A percentile compares a stretch with the other conserved stretches of the same genome.
Evolutionary conservation across 2,888 invertebrate species (phyloP).

Genomic region (Lasioglossum figueresi): DNA sequence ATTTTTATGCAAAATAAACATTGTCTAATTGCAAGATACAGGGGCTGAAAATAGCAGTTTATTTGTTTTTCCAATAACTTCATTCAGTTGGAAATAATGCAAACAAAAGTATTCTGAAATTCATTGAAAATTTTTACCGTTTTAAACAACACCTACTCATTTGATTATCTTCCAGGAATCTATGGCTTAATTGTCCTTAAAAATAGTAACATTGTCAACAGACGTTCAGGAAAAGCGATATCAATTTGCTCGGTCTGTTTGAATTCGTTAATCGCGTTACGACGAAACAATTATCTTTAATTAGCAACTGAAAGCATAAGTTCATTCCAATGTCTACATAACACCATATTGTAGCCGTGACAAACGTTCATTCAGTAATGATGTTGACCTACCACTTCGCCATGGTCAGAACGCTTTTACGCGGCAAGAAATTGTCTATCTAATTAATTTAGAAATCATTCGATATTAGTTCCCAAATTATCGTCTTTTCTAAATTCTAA

Average conservation of each 20-base stretch:
- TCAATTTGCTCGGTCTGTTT: background rate
- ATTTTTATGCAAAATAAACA: background rate
- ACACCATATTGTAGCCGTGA: constrained; percentile 2
- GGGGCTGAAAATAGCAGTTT: background rate
- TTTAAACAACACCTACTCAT: background rate
- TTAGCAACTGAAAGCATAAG: constrained; percentile 11
- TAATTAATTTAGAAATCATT: background rate
- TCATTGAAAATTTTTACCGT: background rate
- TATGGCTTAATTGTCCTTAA: background rate
- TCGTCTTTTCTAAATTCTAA: background rate
- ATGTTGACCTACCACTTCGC: background rate
- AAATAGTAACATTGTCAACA: background rate
- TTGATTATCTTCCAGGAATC: background rate
- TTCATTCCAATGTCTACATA: background rate
- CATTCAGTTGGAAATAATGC: background rate
- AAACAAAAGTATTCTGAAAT: background rate
- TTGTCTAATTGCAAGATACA: background rate
- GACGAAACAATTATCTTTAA: constrained; percentile 6
- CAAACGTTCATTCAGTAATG: constrained; percentile 17
- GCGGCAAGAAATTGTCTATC: background rate
- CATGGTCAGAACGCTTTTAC: background rate
- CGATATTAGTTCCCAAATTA: background rate
- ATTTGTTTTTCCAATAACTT: background rate
- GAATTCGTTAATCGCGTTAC: constrained; percentile 3
- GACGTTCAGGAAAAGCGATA: background rate